Conservation (phyloP, 2,888 invertebrate species). For the Hoplodrina ambigua region DNA sequence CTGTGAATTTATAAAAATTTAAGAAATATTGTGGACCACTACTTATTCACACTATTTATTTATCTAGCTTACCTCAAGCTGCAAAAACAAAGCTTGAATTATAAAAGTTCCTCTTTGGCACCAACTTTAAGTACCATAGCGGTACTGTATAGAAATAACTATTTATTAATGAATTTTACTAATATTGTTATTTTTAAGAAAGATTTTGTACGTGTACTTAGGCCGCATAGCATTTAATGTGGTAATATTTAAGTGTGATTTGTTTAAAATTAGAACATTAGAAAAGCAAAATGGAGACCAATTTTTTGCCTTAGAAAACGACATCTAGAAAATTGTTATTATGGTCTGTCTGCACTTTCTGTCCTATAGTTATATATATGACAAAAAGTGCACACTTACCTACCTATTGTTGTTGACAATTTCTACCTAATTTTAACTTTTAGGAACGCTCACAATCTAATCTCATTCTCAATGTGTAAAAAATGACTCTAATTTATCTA, state of each 20-base stretch:
- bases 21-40: constrained; percentile 22
- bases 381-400: no score
- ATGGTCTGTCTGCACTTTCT: neutral
- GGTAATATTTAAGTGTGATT: constrained; percentile 27
- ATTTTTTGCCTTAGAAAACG: neutral
- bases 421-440: no score
- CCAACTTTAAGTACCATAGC: constrained; percentile 30
- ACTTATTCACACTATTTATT: neutral
- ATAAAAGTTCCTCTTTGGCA: constrained; percentile 43
- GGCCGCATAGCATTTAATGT: constrained; percentile 53
- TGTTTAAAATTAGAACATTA: neutral
- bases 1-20: neutral
- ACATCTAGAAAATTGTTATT: neutral
- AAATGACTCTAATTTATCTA: no score
- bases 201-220: constrained; percentile 37
- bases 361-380: neutral
- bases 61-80: constrained; percentile 1
- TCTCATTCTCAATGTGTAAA: no score
- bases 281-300: neutral
- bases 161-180: constrained; percentile 35
- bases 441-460: no score
- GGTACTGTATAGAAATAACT: constrained; percentile 20
- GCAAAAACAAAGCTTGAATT: constrained; percentile 21
- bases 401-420: neutral
- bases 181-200: constrained; percentile 30